phyloP scores from a whole-genome alignment of 1,140 invertebrate species.

The Cyclina sinensis region DNA sequence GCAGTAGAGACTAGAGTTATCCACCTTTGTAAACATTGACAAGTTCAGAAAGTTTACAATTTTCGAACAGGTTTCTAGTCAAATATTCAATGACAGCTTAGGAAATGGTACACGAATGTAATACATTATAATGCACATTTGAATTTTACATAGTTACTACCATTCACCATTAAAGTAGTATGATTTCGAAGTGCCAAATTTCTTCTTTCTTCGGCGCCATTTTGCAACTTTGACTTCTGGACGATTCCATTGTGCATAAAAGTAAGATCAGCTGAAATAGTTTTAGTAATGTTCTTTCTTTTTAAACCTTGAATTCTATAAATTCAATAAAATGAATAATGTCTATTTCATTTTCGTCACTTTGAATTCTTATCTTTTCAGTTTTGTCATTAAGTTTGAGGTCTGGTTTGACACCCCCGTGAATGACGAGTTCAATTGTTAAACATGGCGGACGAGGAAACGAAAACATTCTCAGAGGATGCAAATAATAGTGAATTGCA shows the following conservation, averaged over 20 bases:
- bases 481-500: slow-evolving; percentile 70
- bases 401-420: slow-evolving; percentile 23
- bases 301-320: no score
- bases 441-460: slow-evolving; percentile 82
- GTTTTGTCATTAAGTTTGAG: no score
- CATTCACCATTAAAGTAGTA: background rate
- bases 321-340: no score
- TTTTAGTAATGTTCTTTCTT: background rate
- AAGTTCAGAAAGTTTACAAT: background rate
- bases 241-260: background rate
- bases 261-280: background rate
- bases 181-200: background rate
- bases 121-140: background rate
- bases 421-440: slow-evolving; percentile 34
- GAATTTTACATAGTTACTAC: background rate
- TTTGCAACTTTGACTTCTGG: slow-evolving; percentile 48
- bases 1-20: no score
- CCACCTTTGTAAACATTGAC: background rate
- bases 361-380: no score
- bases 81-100: background rate
- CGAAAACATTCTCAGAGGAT: slow-evolving; percentile 69
- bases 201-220: slow-evolving; percentile 59
- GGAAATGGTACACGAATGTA: no score
- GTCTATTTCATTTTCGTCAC: no score
- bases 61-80: background rate